phyloP scores from a whole-genome alignment of 2,888 invertebrate genomes.

The Chelonus formosanus region DNA sequence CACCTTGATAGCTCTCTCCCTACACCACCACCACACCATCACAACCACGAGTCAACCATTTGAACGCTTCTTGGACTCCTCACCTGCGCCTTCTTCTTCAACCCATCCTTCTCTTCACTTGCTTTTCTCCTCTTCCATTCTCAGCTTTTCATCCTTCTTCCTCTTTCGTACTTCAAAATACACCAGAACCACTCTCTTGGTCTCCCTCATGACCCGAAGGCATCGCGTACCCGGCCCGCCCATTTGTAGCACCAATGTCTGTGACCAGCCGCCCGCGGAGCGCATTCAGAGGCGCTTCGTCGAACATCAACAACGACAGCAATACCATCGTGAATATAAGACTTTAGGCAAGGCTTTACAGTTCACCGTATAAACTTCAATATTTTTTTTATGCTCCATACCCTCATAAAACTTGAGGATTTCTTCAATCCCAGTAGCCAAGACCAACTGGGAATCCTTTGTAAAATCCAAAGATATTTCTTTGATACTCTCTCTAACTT shows the following conservation, averaged over 20 bases:
- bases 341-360: slow-evolving; percentile 26
- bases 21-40: slow-evolving; percentile 31
- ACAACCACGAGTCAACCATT: slow-evolving; percentile 31
- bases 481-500: slow-evolving; percentile 12
- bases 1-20: slow-evolving; percentile 59
- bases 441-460: not conserved
- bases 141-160: slow-evolving; percentile 12
- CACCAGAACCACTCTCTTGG: slow-evolving; percentile 53
- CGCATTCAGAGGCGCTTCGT: slow-evolving; percentile 47
- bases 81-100: slow-evolving; percentile 34
- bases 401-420: slow-evolving; percentile 40
- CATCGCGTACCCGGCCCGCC: slow-evolving; percentile 58
- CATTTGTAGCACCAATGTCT: slow-evolving; percentile 62
- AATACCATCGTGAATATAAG: not conserved
- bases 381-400: slow-evolving; percentile 11
- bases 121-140: slow-evolving; percentile 24
- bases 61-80: slow-evolving; percentile 29
- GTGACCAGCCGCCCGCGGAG: slow-evolving; percentile 59
- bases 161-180: slow-evolving; percentile 40
- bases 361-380: slow-evolving; percentile 6
- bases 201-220: slow-evolving; percentile 57
- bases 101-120: slow-evolving; percentile 27
- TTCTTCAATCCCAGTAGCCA: slow-evolving; percentile 34
- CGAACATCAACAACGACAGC: slow-evolving; percentile 27
- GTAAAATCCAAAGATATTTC: too few species aligned